phyloP scores from a whole-genome alignment of 2,888 invertebrate species.

The Neoitamus cyanurus region DNA sequence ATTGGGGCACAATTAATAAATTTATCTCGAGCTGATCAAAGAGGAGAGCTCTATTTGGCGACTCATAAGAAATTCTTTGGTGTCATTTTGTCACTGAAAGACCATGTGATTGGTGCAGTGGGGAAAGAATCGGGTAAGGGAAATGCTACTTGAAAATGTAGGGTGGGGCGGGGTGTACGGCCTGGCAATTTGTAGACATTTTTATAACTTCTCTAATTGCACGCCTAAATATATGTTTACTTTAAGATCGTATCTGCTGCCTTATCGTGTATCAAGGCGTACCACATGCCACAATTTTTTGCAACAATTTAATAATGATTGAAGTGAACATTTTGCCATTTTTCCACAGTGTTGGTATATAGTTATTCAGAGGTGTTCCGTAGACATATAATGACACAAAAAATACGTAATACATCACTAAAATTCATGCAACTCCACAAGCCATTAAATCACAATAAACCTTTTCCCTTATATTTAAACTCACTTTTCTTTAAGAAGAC shows the following conservation, averaged over 20 bases:
- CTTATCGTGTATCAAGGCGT: not conserved
- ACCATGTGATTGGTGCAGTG: not conserved
- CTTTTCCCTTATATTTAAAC: no score
- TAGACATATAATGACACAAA: no score
- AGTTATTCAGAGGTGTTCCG: no score
- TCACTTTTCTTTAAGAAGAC: no score
- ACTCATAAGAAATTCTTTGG: not conserved
- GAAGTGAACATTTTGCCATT: not conserved
- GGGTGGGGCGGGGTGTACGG: not conserved
- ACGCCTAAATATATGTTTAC: not conserved
- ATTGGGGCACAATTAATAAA: conserved; percentile 20
- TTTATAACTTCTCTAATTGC: not conserved
- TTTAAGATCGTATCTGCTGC: not conserved
- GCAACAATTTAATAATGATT: not conserved
- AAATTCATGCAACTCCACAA: no score
- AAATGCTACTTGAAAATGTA: not conserved
- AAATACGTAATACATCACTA: no score
- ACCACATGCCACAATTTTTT: not conserved
- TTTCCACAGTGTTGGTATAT: not conserved
- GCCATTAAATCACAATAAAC: no score
- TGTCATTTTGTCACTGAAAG: not conserved
- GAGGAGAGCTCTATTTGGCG: not conserved
- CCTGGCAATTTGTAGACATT: not conserved
- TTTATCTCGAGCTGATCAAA: not conserved
- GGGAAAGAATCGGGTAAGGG: not conserved